Percentiles rank a stretch among this genome's conserved stretches.
These are phyloP conservation scores for Eumacrocentrus americanus DNA, from an alignment of 2,888 invertebrate genomes.

Conservation along the genomic window DNA sequence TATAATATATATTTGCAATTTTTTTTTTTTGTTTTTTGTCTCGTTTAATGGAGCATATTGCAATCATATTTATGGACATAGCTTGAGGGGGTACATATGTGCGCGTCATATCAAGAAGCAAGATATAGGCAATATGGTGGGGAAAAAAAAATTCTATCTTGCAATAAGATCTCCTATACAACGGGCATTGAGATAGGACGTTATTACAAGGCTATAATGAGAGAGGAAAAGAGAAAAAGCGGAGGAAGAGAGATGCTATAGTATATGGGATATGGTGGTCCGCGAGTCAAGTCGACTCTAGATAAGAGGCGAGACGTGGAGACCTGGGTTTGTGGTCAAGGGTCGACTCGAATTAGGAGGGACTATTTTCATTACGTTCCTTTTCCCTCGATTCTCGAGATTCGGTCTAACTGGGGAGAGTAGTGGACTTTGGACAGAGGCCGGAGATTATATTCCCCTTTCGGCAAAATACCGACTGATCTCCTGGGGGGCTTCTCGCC, in stretches of 20 bases:
- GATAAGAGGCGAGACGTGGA: conserved; percentile 43
- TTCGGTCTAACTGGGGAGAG: conserved; percentile 17
- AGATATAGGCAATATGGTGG: background rate
- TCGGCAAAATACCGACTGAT: conserved; percentile 14
- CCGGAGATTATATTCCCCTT: conserved; percentile 21
- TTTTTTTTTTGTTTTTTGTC: background rate
- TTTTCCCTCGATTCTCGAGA: conserved; percentile 26
- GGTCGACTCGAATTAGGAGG: conserved; percentile 52
- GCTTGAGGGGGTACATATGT: background rate
- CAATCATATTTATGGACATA: conserved; percentile 4
- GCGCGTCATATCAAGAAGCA: conserved; percentile 8
- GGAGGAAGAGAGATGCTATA: conserved; percentile 5
- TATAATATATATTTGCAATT: background rate
- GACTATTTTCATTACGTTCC: conserved; percentile 54
- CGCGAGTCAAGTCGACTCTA: conserved; percentile 48
- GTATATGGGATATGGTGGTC: too few relatives aligned
- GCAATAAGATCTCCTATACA: conserved; percentile 36
- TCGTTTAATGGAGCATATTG: background rate
- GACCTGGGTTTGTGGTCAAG: conserved; percentile 44
- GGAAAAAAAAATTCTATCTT: conserved; percentile 33
- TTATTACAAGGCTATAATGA: conserved; percentile 54
- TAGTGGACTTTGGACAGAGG: conserved; percentile 15
- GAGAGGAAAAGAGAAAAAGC: conserved; percentile 38
- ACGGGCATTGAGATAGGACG: conserved; percentile 33
- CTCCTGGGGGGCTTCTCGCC: conserved; percentile 10